Conservation (phyloP, 1,140 invertebrate species). For the Limonius californicus region DNA sequence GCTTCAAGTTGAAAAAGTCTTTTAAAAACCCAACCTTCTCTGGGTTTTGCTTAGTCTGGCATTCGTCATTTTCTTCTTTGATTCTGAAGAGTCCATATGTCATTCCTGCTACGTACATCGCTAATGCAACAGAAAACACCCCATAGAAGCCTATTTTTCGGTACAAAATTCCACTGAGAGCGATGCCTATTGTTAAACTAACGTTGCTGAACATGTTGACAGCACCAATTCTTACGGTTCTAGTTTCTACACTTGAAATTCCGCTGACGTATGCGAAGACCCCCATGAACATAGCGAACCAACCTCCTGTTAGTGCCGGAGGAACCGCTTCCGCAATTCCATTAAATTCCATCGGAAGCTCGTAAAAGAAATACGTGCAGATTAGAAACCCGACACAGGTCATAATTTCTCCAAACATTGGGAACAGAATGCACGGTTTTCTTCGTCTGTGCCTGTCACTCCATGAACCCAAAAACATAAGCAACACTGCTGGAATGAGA, state of each 20-base stretch:
- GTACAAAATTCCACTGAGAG: constrained; percentile 53
- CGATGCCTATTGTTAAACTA: constrained; percentile 52
- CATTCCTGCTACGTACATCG: constrained; percentile 34
- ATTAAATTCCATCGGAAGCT: constrained; percentile 52
- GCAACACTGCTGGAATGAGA: constrained; percentile 53
- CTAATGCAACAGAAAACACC: constrained; percentile 50
- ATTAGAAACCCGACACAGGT: constrained; percentile 36
- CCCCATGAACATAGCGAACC: constrained; percentile 59
- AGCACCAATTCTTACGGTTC: constrained; percentile 54
- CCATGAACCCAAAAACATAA: constrained; percentile 59
- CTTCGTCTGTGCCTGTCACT: constrained; percentile 56
- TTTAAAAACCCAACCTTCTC: constrained; percentile 22
- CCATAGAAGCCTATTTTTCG: constrained; percentile 55
- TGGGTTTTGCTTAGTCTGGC: not conserved
- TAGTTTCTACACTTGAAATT: constrained; percentile 54
- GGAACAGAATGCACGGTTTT: constrained; percentile 56
- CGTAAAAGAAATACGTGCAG: constrained; percentile 44
- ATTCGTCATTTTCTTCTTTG: constrained; percentile 29
- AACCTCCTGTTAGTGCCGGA: constrained; percentile 54
- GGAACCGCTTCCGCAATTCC: constrained; percentile 55
- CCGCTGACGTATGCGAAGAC: constrained; percentile 60
- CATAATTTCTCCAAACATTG: constrained; percentile 52
- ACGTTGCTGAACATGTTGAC: constrained; percentile 50
- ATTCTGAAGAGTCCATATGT: constrained; percentile 36
- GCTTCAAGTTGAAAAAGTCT: constrained; percentile 40